Evolutionary conservation across 2,888 invertebrate genomes (phyloP).

Genomic region (Idaea straminata): DNA sequence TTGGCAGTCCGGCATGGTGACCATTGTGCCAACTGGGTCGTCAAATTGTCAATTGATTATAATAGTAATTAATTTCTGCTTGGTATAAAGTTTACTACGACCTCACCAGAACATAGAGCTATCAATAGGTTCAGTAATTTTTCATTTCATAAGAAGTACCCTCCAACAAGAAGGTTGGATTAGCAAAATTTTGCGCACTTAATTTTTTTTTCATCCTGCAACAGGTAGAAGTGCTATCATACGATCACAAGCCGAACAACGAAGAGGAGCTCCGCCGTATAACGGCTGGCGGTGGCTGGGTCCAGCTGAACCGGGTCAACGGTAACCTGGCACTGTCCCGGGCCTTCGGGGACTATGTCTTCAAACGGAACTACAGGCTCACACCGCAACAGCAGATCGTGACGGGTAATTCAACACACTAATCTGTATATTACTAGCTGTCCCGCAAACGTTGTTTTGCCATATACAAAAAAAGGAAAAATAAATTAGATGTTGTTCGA

Average conservation of each 20-base stretch:
- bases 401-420: conserved; percentile 83
- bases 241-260: conserved; percentile 98
- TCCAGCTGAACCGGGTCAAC: conserved; percentile 98
- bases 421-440: too few relatives aligned
- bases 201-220: conserved; percentile 4
- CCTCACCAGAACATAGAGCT: too few relatives aligned
- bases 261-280: conserved; percentile 93
- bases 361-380: conserved; percentile 93
- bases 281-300: conserved; percentile 97
- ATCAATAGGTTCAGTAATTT: too few relatives aligned
- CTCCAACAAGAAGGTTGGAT: neutral
- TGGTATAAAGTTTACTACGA: too few relatives aligned
- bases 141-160: too few relatives aligned
- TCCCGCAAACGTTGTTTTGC: too few relatives aligned
- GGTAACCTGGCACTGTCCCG: conserved; percentile 97
- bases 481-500: too few relatives aligned
- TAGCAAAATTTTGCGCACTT: neutral
- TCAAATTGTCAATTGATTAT: too few relatives aligned
- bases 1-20: too few relatives aligned
- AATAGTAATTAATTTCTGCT: too few relatives aligned
- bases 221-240: conserved; percentile 85
- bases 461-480: too few relatives aligned
- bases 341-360: conserved; percentile 98
- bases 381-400: conserved; percentile 97
- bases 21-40: too few relatives aligned